Conservation (phyloP, 2,797 vertebrate genomes). For the Fringilla coelebs region DNA sequence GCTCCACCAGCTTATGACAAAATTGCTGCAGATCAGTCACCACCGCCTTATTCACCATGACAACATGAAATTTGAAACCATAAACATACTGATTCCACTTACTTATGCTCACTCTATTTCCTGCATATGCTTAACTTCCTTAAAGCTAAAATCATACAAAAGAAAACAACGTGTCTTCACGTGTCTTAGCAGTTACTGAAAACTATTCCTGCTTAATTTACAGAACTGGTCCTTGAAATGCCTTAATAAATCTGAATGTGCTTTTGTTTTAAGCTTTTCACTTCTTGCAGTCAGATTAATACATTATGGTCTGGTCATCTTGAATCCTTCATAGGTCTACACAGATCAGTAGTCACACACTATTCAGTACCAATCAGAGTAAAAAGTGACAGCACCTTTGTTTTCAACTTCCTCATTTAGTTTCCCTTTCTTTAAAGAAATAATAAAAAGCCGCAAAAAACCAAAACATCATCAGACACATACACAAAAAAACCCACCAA, state of each 20-base stretch:
- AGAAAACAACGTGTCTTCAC: not conserved
- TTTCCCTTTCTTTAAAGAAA: not conserved
- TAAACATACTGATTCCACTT: not conserved
- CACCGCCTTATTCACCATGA: conserved; percentile 91
- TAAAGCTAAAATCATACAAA: not conserved
- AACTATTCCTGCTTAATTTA: not conserved
- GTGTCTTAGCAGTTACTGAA: not conserved
- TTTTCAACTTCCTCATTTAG: not conserved
- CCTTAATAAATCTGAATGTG: not conserved
- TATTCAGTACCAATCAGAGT: not conserved
- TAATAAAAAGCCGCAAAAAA: not conserved
- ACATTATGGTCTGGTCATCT: not conserved
- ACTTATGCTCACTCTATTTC: not conserved
- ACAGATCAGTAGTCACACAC: not conserved
- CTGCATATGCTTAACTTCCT: not conserved
- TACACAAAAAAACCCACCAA: not conserved
- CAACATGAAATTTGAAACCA: not conserved
- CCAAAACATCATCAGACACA: not conserved
- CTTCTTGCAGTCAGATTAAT: not conserved
- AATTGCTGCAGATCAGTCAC: conserved; percentile 76
- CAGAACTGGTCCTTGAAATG: not conserved
- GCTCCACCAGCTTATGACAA: conserved; percentile 94
- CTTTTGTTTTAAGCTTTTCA: not conserved
- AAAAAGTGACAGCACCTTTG: not conserved
- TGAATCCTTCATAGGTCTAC: not conserved